A percentile compares a stretch with the other conserved stretches of the same genome.
phyloP scores from a whole-genome alignment of 2,888 invertebrate species.

The Kuschelorhynchus macadamiae region DNA sequence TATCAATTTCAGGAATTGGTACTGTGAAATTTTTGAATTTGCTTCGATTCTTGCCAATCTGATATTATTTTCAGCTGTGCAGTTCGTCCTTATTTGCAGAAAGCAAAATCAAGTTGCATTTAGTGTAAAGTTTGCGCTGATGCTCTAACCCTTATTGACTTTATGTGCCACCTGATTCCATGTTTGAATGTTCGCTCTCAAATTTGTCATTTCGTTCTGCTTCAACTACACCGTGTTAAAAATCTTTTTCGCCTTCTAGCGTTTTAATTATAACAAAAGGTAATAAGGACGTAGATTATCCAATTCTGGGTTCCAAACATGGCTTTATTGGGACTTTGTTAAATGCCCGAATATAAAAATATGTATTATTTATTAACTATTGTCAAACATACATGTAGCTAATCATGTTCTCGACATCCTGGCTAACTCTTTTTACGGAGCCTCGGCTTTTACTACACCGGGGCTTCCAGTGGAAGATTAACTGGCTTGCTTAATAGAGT shows the following conservation, averaged over 20 bases:
- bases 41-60: too few relatives aligned
- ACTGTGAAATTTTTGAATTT: too few relatives aligned
- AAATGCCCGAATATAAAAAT: conserved; percentile 62
- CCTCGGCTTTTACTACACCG: conserved; percentile 22
- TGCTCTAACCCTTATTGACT: too few relatives aligned
- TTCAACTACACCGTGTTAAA: neutral
- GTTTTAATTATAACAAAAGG: conserved; percentile 43
- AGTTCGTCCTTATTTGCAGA: too few relatives aligned
- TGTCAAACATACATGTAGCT: conserved; percentile 55
- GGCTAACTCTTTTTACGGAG: conserved; percentile 20
- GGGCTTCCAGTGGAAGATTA: conserved; percentile 57
- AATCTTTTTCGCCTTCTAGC: conserved; percentile 36
- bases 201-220: conserved; percentile 11
- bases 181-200: too few relatives aligned
- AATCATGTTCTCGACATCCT: conserved; percentile 37
- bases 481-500: too few relatives aligned
- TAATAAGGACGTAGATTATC: conserved; percentile 40
- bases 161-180: too few relatives aligned
- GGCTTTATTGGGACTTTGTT: conserved; percentile 57
- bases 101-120: too few relatives aligned
- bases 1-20: too few relatives aligned
- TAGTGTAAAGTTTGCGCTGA: too few relatives aligned
- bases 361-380: conserved; percentile 62
- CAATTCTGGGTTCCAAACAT: conserved; percentile 53
- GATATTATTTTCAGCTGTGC: too few relatives aligned